A percentile compares a stretch with the other conserved stretches of the same genome.
Evolutionary conservation across 1,140 invertebrate genomes (phyloP).

Genomic region (Drosophila lacertosa): DNA sequence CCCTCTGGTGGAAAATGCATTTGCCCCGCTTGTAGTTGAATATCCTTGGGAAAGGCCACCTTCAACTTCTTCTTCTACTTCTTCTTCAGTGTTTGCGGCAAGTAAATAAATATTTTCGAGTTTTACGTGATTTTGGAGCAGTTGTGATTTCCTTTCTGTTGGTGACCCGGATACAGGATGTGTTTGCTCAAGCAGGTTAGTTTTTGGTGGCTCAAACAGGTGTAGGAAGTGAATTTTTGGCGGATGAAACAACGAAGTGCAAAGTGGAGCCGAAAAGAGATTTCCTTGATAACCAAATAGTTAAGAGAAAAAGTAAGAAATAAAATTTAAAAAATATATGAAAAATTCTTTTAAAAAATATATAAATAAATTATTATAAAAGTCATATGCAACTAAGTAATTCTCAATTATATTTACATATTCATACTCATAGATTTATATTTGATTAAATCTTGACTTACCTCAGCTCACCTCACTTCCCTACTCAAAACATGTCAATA

Average conservation of each 20-base stretch:
- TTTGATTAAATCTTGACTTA: too few species aligned
- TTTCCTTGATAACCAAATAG: background rate
- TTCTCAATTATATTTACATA: too few species aligned
- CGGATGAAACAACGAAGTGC: background rate
- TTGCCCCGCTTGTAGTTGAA: constrained; percentile 68
- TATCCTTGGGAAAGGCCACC: constrained; percentile 67
- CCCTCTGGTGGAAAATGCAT: constrained; percentile 47
- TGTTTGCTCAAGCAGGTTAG: constrained; percentile 44
- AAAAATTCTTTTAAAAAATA: too few species aligned
- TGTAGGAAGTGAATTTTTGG: constrained; percentile 37
- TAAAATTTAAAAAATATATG: too few species aligned
- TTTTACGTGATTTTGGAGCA: constrained; percentile 75
- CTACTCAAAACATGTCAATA: constrained; percentile 49
- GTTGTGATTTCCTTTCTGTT: constrained; percentile 68
- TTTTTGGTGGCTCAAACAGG: constrained; percentile 49
- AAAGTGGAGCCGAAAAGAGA: background rate
- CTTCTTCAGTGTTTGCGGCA: constrained; percentile 7
- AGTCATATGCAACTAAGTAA: background rate
- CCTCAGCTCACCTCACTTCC: background rate
- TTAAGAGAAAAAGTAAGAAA: too few species aligned
- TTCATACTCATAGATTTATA: too few species aligned
- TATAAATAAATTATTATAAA: background rate
- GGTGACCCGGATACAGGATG: constrained; percentile 62
- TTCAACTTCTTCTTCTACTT: background rate
- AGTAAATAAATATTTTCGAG: constrained; percentile 65